A percentile compares a stretch with the other conserved stretches of the same genome.
Evolutionary conservation across 35 echinoderm and acorn worm species (phyloP).

Genomic region (Strongylocentrotus purpuratus): DNA sequence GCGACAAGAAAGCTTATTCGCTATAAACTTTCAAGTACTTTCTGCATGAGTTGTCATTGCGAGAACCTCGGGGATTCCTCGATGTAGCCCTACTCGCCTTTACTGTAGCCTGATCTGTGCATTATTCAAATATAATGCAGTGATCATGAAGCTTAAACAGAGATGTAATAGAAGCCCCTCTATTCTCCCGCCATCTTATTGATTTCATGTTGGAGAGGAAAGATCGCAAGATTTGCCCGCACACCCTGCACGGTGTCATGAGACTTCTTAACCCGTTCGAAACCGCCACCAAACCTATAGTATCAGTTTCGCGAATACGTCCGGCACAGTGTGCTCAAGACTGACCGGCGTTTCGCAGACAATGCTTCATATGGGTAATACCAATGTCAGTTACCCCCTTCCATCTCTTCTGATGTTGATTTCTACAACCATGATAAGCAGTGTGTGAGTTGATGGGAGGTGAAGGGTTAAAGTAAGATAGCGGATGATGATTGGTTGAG

Average conservation of each 20-base stretch:
- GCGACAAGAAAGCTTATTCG: neutral
- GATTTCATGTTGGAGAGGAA: constrained; percentile 1
- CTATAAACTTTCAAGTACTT: neutral
- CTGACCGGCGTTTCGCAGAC: neutral
- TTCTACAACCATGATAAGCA: neutral
- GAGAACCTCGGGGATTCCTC: neutral
- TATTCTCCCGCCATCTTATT: neutral
- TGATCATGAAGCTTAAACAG: neutral
- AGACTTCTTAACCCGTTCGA: neutral
- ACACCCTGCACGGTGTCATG: neutral
- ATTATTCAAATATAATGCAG: neutral
- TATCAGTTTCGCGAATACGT: neutral
- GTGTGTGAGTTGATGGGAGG: neutral
- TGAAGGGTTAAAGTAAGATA: neutral
- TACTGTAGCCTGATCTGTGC: neutral
- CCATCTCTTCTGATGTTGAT: neutral
- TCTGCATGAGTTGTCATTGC: neutral
- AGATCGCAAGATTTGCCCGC: constrained; percentile 8
- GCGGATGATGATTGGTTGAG: constrained; percentile 6
- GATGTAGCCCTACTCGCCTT: neutral
- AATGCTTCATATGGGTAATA: neutral
- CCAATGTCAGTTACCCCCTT: neutral
- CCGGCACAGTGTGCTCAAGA: neutral
- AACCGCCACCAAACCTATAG: neutral
- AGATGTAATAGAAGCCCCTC: neutral